Evolutionary conservation across 2,113 vertebrate species (phyloP).

Genomic region (Oreochromis tanganicae): DNA sequence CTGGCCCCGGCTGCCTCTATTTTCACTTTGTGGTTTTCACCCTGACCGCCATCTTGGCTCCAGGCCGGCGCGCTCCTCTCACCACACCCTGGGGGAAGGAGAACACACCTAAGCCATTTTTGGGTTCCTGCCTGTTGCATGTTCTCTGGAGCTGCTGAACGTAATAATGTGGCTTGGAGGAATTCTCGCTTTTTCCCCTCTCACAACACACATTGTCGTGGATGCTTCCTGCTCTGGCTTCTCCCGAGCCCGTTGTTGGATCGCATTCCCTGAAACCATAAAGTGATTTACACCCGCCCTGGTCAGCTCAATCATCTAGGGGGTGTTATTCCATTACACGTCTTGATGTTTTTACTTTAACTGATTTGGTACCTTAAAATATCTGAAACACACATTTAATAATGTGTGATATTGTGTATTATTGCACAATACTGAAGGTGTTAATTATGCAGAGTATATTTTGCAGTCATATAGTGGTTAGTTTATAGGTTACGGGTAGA

Average conservation of each 20-base stretch:
- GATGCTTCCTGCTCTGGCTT: constrained; percentile 29
- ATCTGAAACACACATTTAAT: constrained; percentile 33
- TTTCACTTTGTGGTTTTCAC: constrained; percentile 57
- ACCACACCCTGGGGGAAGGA: constrained; percentile 56
- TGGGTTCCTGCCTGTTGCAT: constrained; percentile 48
- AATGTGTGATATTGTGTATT: constrained; percentile 14
- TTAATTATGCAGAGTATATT: constrained; percentile 25
- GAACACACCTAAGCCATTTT: constrained; percentile 67
- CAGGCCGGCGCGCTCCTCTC: constrained; percentile 44
- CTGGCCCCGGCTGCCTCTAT: constrained; percentile 45
- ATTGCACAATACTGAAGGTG: constrained; percentile 8
- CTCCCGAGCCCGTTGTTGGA: constrained; percentile 15
- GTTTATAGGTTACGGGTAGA: neutral
- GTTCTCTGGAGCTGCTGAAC: constrained; percentile 25
- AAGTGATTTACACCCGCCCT: constrained; percentile 44
- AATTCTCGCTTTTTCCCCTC: constrained; percentile 39
- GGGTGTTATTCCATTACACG: constrained; percentile 21
- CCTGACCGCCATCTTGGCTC: constrained; percentile 58
- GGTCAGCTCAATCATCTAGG: constrained; percentile 26
- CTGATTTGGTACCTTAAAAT: constrained; percentile 17
- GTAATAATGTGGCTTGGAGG: constrained; percentile 58
- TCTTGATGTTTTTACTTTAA: neutral
- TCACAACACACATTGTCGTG: constrained; percentile 15
- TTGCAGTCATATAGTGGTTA: neutral
- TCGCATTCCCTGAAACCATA: constrained; percentile 44